phyloP scores from a whole-genome alignment of 2,113 vertebrate species.

The Otus sunia region DNA sequence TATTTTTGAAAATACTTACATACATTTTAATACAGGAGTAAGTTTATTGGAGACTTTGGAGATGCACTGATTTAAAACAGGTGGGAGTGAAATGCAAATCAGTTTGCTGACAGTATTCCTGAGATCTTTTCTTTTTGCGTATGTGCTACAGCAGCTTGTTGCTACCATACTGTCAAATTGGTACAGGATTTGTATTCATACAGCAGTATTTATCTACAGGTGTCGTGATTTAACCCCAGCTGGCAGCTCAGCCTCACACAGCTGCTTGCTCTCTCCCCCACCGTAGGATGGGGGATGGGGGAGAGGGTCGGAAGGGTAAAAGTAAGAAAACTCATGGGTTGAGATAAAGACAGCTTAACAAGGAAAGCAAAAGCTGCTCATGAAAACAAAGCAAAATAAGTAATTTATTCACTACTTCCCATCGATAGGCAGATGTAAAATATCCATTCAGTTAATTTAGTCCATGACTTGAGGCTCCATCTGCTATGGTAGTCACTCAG shows the following conservation, averaged over 20 bases:
- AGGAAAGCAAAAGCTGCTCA: too few relatives aligned
- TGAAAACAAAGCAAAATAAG: too few relatives aligned
- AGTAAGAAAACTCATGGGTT: too few relatives aligned
- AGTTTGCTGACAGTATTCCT: background rate
- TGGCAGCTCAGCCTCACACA: background rate
- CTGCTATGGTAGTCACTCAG: too few relatives aligned
- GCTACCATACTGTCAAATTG: background rate
- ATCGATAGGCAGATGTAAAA: too few relatives aligned
- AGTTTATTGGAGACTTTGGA: background rate
- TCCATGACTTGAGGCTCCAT: too few relatives aligned
- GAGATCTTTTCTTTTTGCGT: background rate
- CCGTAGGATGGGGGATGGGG: too few relatives aligned
- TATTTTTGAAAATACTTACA: background rate
- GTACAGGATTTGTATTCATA: background rate
- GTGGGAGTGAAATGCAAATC: accelerated
- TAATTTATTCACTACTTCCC: too few relatives aligned
- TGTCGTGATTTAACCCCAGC: background rate
- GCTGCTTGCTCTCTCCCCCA: too few relatives aligned
- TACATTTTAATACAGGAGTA: background rate
- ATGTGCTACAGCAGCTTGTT: background rate
- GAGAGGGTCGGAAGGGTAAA: too few relatives aligned
- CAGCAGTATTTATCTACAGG: background rate
- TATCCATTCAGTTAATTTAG: too few relatives aligned
- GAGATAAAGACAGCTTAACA: too few relatives aligned
- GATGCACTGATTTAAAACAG: background rate